Evolutionary conservation across 2,797 vertebrate species (phyloP), one percentile per base, ranked within the genome.

Genomic region (Novumbra hubbsi): DNA sequence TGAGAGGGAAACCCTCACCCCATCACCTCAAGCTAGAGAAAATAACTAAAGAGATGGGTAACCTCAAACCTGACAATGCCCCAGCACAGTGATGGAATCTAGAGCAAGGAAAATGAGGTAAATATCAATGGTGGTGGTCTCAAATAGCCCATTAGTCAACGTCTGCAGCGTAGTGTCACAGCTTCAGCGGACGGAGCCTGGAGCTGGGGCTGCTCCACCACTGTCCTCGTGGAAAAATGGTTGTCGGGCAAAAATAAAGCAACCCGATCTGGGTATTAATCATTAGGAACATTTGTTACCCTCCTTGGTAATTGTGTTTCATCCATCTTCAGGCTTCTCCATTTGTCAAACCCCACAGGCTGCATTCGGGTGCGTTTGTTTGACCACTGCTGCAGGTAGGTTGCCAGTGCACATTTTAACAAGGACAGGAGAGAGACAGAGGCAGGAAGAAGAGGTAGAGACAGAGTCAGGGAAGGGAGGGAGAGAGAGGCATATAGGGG

Each of bases 211-310:
- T 76, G 73, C 78, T 75, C 75, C 75, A 80, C 84, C 83, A 88
- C 89, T 90, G 89, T 92, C 92, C 86, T 91, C 81, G 80, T 83
- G 80, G 81, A 85, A 86, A 67, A 86, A 84, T 85, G 78, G 80
- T 88, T 85, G 83, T 83, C 85, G 68, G 89, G 85, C 83, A 49
- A 91, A 83, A 92, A 91, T 89, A 90, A 90, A 89, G 92, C 90
- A 93, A 93, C 89, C 75, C 1, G 88, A 94, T 90, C 83, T 12
- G 78, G 77, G 85, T 88, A 94, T 94, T 91, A 92, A 92, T 94
- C 92, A 94, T 88, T 82, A 85, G 84, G 81, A 90, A 84, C 88
- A 89, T 92, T 92, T 92, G 89, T 92, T 92, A 92, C 86, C 86
- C 90, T 24, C 65, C 11, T 27, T n/a, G 82, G 83, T 91, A 90